Base-by-base conservation (phyloP, 2,113 vertebrate species). In the zebrafish (Danio rerio) region DNA sequence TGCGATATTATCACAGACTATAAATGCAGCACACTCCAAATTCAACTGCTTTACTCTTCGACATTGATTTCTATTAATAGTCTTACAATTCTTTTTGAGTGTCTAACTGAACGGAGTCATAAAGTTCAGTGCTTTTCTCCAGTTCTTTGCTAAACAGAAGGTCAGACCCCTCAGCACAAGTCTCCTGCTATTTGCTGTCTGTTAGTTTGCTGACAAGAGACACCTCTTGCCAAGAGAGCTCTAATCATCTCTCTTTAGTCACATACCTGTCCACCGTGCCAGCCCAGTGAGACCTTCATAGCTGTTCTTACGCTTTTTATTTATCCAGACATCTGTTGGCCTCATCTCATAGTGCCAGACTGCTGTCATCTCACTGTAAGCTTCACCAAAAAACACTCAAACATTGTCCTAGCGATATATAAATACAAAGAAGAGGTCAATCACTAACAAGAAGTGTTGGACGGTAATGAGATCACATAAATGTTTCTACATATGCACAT, bases 221-320 rank as follows among this genome's bases (percentile, higher is more conserved):
- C 73, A 78, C 42, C 55, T 78, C 59, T 68, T 83, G 52, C 72
- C 68, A 70, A 70, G 73, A 80, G 43, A 52, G 73, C 73, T 86
- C 79, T 86, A 77, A 86, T 78, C 72, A 76, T 73, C 71, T 81
- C 78, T 84, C 43, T 71, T 81, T 83, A 78, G 73, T 86, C 82
- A 81, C 83, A 74, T 81, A 84, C 73, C 73, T 86, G 82, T 83
- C 78, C 53, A 50, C 50, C 70, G 52, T 71, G 31, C 63, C 65
- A 52, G 43, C 52, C 72, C 77, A 65, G 61, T 31, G 77, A 86
- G 56, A 76, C 42, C 31, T 82, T 81, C 79, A 71, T 50, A 76
- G 56, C 61, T 21, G 61, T 82, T 75, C 49, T 55, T 52, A 55
- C 21, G 5, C 8, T 56, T 31, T 81, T 74, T 83, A 50, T 83